Percentiles rank a stretch among this genome's conserved stretches.
These are phyloP conservation scores for Coracias cyanogaster DNA, from an alignment of 2,797 vertebrate genomes.

Conservation along the genomic window DNA sequence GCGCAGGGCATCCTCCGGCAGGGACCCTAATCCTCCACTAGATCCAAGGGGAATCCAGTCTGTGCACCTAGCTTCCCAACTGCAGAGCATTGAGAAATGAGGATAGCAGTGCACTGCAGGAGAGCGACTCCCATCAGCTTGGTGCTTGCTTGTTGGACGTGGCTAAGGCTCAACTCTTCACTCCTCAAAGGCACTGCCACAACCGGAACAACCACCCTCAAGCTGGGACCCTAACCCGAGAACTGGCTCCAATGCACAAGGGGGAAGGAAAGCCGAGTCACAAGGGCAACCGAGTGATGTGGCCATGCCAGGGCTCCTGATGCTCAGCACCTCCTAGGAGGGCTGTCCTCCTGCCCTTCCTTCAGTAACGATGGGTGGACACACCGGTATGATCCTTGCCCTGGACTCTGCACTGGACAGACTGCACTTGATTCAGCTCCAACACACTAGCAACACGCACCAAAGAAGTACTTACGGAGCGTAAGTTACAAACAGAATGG, in stretches of 20 bases:
- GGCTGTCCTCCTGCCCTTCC: not conserved
- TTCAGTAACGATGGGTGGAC: not conserved
- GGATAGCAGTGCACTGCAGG: constrained; percentile 52
- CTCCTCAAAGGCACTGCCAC: constrained; percentile 40
- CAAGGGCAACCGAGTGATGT: not conserved
- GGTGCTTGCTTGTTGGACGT: constrained; percentile 30
- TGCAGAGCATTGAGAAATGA: constrained; percentile 62
- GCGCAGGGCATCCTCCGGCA: constrained; percentile 1
- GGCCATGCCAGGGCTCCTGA: not conserved
- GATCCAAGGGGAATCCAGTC: constrained; percentile 67
- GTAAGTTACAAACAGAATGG: not conserved
- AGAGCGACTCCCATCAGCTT: constrained; percentile 49
- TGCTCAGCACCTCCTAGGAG: not conserved
- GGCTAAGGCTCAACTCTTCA: constrained; percentile 15
- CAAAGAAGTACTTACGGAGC: not conserved
- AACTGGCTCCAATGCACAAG: not conserved
- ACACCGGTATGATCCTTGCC: not conserved
- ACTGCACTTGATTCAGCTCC: not conserved
- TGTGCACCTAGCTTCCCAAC: constrained; percentile 70
- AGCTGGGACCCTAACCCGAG: not conserved
- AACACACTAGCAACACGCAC: not conserved
- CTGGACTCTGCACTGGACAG: not conserved
- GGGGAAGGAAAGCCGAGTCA: not conserved
- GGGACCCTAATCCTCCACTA: constrained; percentile 56
- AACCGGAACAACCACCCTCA: constrained; percentile 15